phyloP scores from a whole-genome alignment of 2,113 vertebrate genomes.

The Rhabdomys dilectus region DNA sequence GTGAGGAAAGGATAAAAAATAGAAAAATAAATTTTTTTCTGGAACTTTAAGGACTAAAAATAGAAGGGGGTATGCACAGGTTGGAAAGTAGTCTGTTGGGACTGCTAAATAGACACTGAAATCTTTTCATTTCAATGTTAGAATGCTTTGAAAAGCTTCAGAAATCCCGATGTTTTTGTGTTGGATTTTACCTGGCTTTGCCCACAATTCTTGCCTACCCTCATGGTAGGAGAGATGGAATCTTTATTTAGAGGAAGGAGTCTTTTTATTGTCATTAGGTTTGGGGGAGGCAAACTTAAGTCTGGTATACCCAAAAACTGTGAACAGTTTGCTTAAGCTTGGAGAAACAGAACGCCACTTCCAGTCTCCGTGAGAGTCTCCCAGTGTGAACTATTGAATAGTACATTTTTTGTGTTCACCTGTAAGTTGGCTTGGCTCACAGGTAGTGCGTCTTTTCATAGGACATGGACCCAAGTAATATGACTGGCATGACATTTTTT shows the following conservation, averaged over 20 bases:
- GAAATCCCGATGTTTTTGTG: background rate
- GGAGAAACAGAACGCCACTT: constrained; percentile 17
- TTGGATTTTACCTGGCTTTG: background rate
- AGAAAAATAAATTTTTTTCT: background rate
- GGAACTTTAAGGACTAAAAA: background rate
- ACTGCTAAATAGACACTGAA: background rate
- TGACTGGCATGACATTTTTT: background rate
- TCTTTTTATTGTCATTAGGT: background rate
- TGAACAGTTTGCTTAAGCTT: constrained; percentile 16
- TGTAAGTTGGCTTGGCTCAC: background rate
- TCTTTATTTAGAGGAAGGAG: background rate
- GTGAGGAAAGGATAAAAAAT: background rate
- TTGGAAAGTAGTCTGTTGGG: constrained; percentile 35
- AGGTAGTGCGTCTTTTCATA: background rate
- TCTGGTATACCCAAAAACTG: background rate
- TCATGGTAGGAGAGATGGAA: background rate
- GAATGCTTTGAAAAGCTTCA: background rate
- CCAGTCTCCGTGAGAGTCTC: constrained; percentile 38
- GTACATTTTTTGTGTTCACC: no score
- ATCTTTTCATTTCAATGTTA: constrained; percentile 15
- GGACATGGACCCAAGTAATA: background rate
- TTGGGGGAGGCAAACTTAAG: constrained; percentile 16
- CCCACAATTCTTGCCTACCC: background rate
- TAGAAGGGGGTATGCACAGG: background rate
- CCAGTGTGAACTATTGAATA: background rate